Percentiles rank a stretch among this genome's conserved stretches.
Conservation (phyloP, 2,888 invertebrate species). For the Pachydiplax longipennis region DNA sequence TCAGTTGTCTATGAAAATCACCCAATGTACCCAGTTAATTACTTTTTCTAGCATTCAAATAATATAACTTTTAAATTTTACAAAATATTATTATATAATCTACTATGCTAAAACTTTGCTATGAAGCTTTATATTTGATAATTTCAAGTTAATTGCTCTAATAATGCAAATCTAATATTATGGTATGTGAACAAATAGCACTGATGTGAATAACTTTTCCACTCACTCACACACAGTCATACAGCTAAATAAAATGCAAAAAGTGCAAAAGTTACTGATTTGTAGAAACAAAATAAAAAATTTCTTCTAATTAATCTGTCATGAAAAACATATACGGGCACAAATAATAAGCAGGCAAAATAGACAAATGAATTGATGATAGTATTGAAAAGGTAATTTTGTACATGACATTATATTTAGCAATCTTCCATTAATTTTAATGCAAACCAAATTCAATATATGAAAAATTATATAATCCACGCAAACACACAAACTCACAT, state of each 20-base stretch:
- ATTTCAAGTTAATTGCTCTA: conserved; percentile 10
- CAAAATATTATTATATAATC: conserved; percentile 20
- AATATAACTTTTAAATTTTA: conserved; percentile 18
- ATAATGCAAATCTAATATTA: conserved; percentile 31
- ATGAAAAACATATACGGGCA: conserved; percentile 30
- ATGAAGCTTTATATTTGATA: conserved; percentile 7
- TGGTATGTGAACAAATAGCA: conserved; percentile 29
- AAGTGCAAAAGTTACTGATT: conserved; percentile 27
- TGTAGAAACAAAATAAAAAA: not conserved
- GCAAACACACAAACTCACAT: conserved; percentile 41
- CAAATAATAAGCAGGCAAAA: conserved; percentile 42
- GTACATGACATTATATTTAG: not conserved
- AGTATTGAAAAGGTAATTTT: not conserved
- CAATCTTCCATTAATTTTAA: not conserved
- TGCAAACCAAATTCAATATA: conserved; percentile 10
- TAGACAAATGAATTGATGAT: not conserved
- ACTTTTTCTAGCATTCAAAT: conserved; percentile 27
- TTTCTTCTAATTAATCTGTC: not conserved
- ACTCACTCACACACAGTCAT: conserved; percentile 26
- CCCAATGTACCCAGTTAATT: conserved; percentile 39
- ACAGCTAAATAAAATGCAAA: conserved; percentile 21
- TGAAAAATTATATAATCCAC: conserved; percentile 12
- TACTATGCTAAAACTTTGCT: conserved; percentile 25
- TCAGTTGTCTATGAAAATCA: conserved; percentile 44
- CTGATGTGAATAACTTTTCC: conserved; percentile 9